Base-by-base conservation (phyloP, 2,888 invertebrate genomes). In the Eudemis profundana region DNA sequence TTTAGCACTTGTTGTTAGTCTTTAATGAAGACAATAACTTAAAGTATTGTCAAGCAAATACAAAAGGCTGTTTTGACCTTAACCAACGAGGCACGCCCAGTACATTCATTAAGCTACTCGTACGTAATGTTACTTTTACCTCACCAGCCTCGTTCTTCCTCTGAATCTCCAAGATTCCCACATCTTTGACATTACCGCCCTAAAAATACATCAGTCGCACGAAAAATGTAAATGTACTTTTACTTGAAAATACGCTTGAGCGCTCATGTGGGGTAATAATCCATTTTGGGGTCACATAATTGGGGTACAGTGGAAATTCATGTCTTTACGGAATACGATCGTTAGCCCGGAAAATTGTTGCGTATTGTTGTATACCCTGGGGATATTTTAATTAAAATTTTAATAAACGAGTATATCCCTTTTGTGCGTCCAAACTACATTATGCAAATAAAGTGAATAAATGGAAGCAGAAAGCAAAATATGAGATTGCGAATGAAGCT, bases 251-350 rank as follows among this genome's bases (percentile, higher is more conserved):
- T 51, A 57, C 57, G 62, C 67, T 59, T 62, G 67, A 51, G 57
- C 67, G 62, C 56, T 57, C 67, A 67, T 59, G 67, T 63, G 62
- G 57, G 51, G 62, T 67, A 67, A 67, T 63, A 67, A 67, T 59
- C 67, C 67, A 67, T 66, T 66, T 57, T 38, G 44, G 62, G 67
- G 67, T 67, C 61, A 67, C 67, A 56, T 62, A 67, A 67, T 62
- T 57, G 62, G 62, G 62, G 67, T 59, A 67, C 62, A 44, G 38
- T 61, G 57, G 57, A 67, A 59, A 62, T 67, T 67, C 67, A 67
- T 67, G 67, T 67, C 67, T 67, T 62, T 56, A 21, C 54, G 54
- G 47, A 60, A 44, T 44, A 29, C 62, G 44, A 44, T 47, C 49
- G 59, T 53, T 67, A 53, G 46, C 15, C 51, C 36, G 57, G 67